These are phyloP conservation scores for Gortyna flavago DNA, from an alignment of 2,888 invertebrate species.

Conservation along the genomic window DNA sequence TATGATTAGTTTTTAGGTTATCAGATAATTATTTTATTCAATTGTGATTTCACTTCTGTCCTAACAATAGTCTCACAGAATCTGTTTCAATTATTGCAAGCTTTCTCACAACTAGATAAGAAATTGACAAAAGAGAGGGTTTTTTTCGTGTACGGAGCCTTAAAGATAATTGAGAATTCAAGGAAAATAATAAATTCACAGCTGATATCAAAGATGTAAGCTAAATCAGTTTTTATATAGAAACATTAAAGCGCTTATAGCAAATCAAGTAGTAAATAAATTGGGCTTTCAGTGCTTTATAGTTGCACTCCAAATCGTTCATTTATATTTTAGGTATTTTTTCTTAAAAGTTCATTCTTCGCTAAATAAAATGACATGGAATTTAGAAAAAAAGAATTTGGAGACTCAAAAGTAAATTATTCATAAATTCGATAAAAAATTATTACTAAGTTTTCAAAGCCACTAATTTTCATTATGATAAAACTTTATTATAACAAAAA, in stretches of 20 bases:
- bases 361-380: too few species aligned
- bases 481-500: slow-evolving; percentile 15
- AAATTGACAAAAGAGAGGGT: too few species aligned
- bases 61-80: too few species aligned
- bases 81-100: too few species aligned
- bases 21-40: too few species aligned
- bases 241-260: neutral
- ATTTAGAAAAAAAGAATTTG: neutral
- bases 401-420: slow-evolving; percentile 10
- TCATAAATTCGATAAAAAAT: slow-evolving; percentile 27
- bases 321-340: neutral
- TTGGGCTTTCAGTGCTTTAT: neutral
- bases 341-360: neutral
- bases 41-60: too few species aligned
- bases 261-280: neutral
- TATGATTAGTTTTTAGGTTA: too few species aligned
- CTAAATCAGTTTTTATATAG: neutral
- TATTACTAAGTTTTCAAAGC: slow-evolving; percentile 17
- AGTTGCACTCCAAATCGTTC: neutral
- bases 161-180: neutral
- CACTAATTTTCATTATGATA: slow-evolving; percentile 44
- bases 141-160: too few species aligned
- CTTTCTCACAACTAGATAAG: too few species aligned
- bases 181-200: neutral
- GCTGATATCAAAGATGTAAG: neutral